Evolutionary conservation across 2,797 vertebrate species (phyloP).

Genomic region (Eulemur mongoz): DNA sequence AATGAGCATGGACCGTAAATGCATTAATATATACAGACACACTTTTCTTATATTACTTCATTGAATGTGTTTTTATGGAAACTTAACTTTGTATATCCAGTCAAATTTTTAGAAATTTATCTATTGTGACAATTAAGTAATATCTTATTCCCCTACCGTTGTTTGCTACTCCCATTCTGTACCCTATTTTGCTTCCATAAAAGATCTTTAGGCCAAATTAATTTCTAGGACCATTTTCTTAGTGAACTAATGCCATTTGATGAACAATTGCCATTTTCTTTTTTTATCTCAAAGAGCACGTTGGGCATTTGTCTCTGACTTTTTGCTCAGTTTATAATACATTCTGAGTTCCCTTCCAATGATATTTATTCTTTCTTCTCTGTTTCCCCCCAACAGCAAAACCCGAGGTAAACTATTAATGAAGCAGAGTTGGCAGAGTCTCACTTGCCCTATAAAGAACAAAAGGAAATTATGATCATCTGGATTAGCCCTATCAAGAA

Average conservation of each 20-base stretch:
- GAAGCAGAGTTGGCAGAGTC: not conserved
- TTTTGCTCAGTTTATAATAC: not conserved
- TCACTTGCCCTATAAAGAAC: not conserved
- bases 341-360: not conserved
- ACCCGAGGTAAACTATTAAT: not conserved
- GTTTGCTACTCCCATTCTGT: not conserved
- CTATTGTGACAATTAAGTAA: not conserved
- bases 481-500: not conserved
- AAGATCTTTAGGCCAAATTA: not conserved
- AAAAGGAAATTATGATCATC: not conserved
- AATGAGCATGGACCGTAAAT: not conserved
- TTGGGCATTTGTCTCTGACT: not conserved
- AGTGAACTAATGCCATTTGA: not conserved
- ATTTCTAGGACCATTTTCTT: not conserved
- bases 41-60: not conserved
- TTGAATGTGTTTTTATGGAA: not conserved
- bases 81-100: not conserved
- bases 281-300: not conserved
- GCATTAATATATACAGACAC: too few species aligned
- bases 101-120: not conserved
- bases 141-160: not conserved
- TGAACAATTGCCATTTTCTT: not conserved
- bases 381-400: not conserved
- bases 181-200: not conserved
- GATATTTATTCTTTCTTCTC: not conserved